These are phyloP conservation scores for Gobiocypris rarus DNA, from an alignment of 2,113 vertebrate species.

Conservation along the genomic window DNA sequence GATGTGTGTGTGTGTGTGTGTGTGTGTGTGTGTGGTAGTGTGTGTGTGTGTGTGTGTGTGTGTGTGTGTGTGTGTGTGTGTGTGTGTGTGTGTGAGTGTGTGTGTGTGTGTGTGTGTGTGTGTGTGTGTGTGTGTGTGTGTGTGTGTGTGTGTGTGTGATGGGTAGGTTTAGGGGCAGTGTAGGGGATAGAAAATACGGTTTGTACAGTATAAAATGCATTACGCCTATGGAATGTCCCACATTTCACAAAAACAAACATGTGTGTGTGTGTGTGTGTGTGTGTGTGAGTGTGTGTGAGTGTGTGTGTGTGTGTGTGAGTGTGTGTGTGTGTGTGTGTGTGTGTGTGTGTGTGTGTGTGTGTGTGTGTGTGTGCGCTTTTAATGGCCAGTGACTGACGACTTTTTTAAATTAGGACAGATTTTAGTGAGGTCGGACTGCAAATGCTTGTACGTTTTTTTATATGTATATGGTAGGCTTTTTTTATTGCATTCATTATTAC, in stretches of 20 bases:
- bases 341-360: not conserved
- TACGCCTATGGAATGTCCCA: no score
- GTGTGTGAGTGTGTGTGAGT: not conserved
- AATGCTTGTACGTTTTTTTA: not conserved
- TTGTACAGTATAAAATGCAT: no score
- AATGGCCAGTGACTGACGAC: not conserved
- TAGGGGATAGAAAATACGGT: no score
- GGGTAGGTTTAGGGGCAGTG: no score
- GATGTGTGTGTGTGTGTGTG: not conserved
- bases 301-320: not conserved
- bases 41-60: not conserved
- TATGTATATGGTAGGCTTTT: not conserved
- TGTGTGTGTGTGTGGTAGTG: not conserved
- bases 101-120: not conserved
- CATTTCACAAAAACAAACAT: no score
- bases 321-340: not conserved
- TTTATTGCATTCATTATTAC: not conserved
- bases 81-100: not conserved
- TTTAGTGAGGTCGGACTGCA: not conserved
- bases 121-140: not conserved
- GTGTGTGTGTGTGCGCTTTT: not conserved
- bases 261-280: not conserved
- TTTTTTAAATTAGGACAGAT: not conserved
- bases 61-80: not conserved
- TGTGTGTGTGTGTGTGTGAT: not conserved